Evolutionary conservation across 2,888 invertebrate species (phyloP).

Genomic region (Cyaniris semiargus): DNA sequence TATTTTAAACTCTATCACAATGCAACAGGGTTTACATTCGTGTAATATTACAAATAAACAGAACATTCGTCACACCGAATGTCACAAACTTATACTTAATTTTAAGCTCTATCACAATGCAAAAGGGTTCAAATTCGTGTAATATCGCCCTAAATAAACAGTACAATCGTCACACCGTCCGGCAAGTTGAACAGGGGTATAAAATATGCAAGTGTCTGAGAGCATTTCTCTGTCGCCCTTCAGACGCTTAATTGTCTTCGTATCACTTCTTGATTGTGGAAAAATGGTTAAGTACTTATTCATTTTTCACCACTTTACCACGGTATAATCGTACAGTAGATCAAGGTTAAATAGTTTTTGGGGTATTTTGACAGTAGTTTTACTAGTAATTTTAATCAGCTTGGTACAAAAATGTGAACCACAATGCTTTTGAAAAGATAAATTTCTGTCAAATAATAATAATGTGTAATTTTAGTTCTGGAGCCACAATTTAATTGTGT

Average conservation of each 20-base stretch:
- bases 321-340: no score
- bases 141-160: not conserved
- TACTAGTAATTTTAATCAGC: no score
- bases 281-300: not conserved
- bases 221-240: slow-evolving; percentile 43
- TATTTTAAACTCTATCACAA: not conserved
- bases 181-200: slow-evolving; percentile 37
- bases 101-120: not conserved
- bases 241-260: slow-evolving; percentile 22
- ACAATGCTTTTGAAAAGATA: no score
- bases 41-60: not conserved
- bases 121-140: not conserved
- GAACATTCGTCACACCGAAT: not conserved
- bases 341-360: no score
- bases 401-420: no score
- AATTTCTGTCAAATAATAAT: no score
- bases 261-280: slow-evolving; percentile 4
- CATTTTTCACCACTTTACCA: no score
- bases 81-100: not conserved
- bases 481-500: no score
- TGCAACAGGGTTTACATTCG: not conserved
- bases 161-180: not conserved
- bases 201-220: slow-evolving; percentile 47
- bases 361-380: no score
- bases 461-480: no score